Percentiles rank a stretch among this genome's conserved stretches.
These are phyloP conservation scores for Holocentrus rufus DNA, from an alignment of 2,797 vertebrate species.

Conservation along the genomic window DNA sequence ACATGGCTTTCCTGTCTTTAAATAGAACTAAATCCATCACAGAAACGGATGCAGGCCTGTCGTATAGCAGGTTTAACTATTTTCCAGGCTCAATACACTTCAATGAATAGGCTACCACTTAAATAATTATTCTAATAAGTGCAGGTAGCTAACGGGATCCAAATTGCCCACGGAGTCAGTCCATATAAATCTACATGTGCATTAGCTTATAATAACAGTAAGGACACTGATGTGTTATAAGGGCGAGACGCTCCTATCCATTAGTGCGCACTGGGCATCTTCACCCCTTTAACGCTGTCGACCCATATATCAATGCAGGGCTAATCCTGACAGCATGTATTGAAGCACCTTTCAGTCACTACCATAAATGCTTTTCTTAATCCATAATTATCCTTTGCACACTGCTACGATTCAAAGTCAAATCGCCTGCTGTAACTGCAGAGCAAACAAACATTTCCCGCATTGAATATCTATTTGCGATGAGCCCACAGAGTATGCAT, in stretches of 20 bases:
- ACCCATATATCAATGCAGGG: slow-evolving; percentile 53
- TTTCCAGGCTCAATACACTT: not conserved
- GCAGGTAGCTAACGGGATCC: not conserved
- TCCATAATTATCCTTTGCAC: slow-evolving; percentile 11
- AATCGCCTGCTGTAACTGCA: not conserved
- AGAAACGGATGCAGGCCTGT: not conserved
- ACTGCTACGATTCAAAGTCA: slow-evolving; percentile 16
- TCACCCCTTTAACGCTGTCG: slow-evolving; percentile 49
- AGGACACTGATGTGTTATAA: slow-evolving; percentile 41
- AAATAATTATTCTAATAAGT: not conserved
- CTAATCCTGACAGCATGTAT: slow-evolving; percentile 16
- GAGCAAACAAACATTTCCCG: slow-evolving; percentile 11
- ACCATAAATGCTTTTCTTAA: slow-evolving; percentile 4
- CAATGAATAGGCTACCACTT: not conserved
- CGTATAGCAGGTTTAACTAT: not conserved
- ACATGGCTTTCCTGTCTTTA: not conserved
- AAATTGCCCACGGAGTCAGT: slow-evolving; percentile 1
- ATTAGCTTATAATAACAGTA: slow-evolving; percentile 33
- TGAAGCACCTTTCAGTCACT: slow-evolving; percentile 4
- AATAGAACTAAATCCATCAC: not conserved
- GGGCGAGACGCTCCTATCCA: slow-evolving; percentile 63
- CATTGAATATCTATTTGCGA: not conserved
- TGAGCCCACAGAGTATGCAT: not conserved
- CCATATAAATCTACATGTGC: slow-evolving; percentile 40
- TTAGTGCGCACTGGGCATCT: slow-evolving; percentile 62